phyloP scores from a whole-genome alignment of 2,888 invertebrate species.

The Thumatha senex region DNA sequence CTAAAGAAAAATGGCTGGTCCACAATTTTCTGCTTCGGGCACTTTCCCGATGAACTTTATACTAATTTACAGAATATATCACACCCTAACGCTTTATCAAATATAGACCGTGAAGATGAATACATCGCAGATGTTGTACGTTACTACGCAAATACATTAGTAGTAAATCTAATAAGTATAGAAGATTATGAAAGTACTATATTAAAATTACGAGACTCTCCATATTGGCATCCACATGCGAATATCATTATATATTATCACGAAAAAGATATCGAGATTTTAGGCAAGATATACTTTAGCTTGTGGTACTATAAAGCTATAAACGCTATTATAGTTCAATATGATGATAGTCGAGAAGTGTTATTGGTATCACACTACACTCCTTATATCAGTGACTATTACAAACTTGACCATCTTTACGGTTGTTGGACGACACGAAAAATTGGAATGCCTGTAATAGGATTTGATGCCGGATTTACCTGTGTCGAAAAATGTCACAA shows the following conservation, averaged over 20 bases:
- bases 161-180: slow-evolving; percentile 50
- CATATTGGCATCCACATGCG: slow-evolving; percentile 64
- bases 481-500: slow-evolving; percentile 61
- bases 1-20: slow-evolving; percentile 60
- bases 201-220: slow-evolving; percentile 40
- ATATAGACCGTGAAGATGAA: slow-evolving; percentile 44
- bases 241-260: slow-evolving; percentile 59
- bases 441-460: slow-evolving; percentile 49
- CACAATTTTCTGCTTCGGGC: slow-evolving; percentile 56
- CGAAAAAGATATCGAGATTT: slow-evolving; percentile 28
- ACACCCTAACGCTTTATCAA: slow-evolving; percentile 46
- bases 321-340: slow-evolving; percentile 56
- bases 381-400: slow-evolving; percentile 53
- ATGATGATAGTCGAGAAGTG: slow-evolving; percentile 39
- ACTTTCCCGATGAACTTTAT: slow-evolving; percentile 55
- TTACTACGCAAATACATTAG: slow-evolving; percentile 52
- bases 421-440: slow-evolving; percentile 62
- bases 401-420: slow-evolving; percentile 40
- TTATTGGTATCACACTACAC: slow-evolving; percentile 49
- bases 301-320: slow-evolving; percentile 62
- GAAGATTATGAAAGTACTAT: slow-evolving; percentile 56
- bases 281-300: slow-evolving; percentile 59
- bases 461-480: slow-evolving; percentile 48
- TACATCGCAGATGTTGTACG: slow-evolving; percentile 51
- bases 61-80: slow-evolving; percentile 39